These are phyloP conservation scores for Glossosoma conforme DNA, from an alignment of 1,140 invertebrate species.

Conservation along the genomic window DNA sequence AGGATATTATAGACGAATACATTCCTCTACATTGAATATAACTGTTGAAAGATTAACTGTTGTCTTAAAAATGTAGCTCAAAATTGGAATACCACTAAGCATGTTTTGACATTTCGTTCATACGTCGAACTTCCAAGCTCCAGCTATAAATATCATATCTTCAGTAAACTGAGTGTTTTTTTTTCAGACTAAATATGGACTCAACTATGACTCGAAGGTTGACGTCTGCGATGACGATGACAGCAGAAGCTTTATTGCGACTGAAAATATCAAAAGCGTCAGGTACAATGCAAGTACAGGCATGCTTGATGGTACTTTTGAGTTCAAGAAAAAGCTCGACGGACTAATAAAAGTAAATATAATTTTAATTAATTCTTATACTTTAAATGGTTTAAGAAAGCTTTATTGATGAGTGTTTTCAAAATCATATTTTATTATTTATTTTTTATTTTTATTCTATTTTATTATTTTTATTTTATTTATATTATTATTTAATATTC, in stretches of 20 bases:
- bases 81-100: background rate
- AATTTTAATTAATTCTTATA: no score
- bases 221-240: conserved; percentile 7
- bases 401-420: no score
- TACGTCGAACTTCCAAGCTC: background rate
- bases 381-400: no score
- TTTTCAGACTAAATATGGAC: conserved; percentile 1
- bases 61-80: background rate
- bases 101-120: background rate
- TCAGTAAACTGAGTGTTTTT: background rate
- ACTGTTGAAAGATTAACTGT: background rate
- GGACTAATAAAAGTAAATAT: conserved; percentile 1
- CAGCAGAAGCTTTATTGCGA: conserved; percentile 8
- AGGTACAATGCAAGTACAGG: conserved; percentile 15
- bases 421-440: no score
- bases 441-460: no score
- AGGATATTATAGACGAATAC: no score
- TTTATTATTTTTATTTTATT: no score
- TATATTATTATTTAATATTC: no score
- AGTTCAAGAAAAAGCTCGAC: conserved; percentile 10
- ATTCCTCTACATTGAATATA: background rate
- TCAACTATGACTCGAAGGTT: conserved; percentile 17
- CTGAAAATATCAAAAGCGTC: background rate
- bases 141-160: background rate
- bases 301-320: conserved; percentile 13